Base-by-base conservation (phyloP, 2,113 vertebrate genomes). In the Pheucticus melanocephalus region DNA sequence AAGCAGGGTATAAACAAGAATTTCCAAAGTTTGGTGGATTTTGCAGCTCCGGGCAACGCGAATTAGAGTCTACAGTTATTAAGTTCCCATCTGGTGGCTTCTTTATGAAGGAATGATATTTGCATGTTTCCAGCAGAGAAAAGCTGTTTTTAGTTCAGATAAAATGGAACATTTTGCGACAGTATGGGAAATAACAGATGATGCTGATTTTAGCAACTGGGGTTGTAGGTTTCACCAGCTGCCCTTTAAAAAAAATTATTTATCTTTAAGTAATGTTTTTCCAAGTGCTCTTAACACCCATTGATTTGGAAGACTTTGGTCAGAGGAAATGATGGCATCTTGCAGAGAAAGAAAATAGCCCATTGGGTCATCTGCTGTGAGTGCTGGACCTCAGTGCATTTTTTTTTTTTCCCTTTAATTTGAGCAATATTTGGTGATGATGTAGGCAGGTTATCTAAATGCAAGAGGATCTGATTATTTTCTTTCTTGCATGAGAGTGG, bases 71-170 rank as follows among this genome's bases (percentile, higher is more conserved):
- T 94, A 64, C 91, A 95, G 96, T 96, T 97, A 97, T 97, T 96
- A 97, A 96, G 87, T 92, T 97, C 96, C 97, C 97, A 97, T 97
- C 97, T 97, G 96, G 95, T 95, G 82, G 94, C 92, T 95, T 63
- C 91, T 96, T 96, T 96, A 92, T 97, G 96, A 88, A 94, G 93
- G 94, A 79, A 94, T 95, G 95, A 92, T 96, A 96, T 97, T 97
- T 97, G 95, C 94, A 96, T 96, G 96, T 96, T 97, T 97, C 96
- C 96, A 97, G 94, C 97, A 91, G 96, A 95, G 96, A 90, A 96
- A 97, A 97, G 90, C 97, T 97, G 97, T 90, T 97, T 95, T 94
- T 94, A 95, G 92, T 95, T 95, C 91, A 19, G 96, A 94, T 95
- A 91, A 97, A 97, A 95, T 92, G 89, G 95, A 96, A 97, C 96